Evolutionary conservation across 2,113 vertebrate species (phyloP).

Genomic region (Monopterus albus): DNA sequence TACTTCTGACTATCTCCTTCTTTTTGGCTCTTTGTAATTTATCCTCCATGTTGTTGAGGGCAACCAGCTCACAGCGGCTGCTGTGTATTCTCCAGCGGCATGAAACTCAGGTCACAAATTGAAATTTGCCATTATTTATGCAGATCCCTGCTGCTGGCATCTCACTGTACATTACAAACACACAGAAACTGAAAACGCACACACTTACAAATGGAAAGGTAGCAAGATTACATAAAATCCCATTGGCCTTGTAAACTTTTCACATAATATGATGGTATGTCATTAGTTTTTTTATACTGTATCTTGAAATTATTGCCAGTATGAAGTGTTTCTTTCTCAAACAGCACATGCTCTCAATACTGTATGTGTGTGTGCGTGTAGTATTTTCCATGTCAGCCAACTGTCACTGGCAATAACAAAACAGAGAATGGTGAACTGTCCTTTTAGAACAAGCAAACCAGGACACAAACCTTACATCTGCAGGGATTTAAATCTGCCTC

Average conservation of each 20-base stretch:
- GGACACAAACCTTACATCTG: neutral
- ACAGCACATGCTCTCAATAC: neutral
- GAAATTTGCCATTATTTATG: conserved; percentile 29
- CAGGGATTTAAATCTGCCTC: conserved; percentile 1
- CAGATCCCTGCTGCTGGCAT: conserved; percentile 20
- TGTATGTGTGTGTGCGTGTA: no score
- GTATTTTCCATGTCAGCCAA: conserved; percentile 18
- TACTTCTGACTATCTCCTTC: conserved; percentile 9
- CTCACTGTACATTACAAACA: neutral
- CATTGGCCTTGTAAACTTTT: no score
- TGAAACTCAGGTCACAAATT: conserved; percentile 28
- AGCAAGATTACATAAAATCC: no score
- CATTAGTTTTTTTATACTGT: no score
- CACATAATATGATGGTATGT: no score
- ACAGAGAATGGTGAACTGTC: neutral
- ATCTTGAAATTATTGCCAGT: no score
- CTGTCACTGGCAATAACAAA: conserved; percentile 1
- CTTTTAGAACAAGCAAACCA: neutral
- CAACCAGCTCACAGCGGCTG: conserved; percentile 4
- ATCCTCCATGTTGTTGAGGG: conserved; percentile 50
- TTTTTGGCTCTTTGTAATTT: conserved; percentile 36
- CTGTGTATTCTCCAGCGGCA: conserved; percentile 11
- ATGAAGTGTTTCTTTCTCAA: neutral
- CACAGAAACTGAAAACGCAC: conserved; percentile 5
- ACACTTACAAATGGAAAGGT: no score